Percentiles rank a stretch among this genome's conserved stretches.
Evolutionary conservation across 2,888 invertebrate genomes (phyloP).

Genomic region (Mythimna ferrago): DNA sequence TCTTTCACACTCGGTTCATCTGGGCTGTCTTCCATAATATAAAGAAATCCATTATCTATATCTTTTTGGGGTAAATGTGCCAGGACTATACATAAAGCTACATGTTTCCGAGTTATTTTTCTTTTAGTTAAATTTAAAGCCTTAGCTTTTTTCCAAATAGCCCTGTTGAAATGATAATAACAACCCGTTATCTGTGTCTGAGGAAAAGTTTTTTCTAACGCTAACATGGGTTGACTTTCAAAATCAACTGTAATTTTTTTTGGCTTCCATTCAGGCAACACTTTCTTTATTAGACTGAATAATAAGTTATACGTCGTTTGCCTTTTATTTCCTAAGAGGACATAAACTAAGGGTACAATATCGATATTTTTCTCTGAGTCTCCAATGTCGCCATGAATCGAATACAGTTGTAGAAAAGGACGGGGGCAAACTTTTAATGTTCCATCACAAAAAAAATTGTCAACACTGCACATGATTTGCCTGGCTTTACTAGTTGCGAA

Average conservation of each 20-base stretch:
- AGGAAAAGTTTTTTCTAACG: background rate
- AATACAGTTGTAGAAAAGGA: background rate
- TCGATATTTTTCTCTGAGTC: too few relatives aligned
- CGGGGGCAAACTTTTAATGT: background rate
- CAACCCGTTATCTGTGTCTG: background rate
- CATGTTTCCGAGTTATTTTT: slow-evolving; percentile 2
- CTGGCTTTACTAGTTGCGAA: background rate
- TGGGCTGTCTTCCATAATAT: background rate
- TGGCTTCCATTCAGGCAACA: background rate
- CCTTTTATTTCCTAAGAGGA: background rate
- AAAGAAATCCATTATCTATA: background rate
- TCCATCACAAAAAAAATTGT: background rate
- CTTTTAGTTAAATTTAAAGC: slow-evolving; percentile 2
- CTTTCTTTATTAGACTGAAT: background rate
- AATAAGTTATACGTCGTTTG: background rate
- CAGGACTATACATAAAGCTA: background rate
- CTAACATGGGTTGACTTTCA: background rate
- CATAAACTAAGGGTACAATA: slow-evolving; percentile 3
- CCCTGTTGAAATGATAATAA: background rate
- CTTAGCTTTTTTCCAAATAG: background rate
- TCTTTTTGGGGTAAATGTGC: background rate
- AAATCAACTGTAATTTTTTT: slow-evolving; percentile 3
- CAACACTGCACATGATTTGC: background rate
- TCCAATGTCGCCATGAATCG: background rate
- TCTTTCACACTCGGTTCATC: background rate